Base-by-base conservation (phyloP, 2,888 invertebrate genomes). In the Marasmarcha lunaedactyla region DNA sequence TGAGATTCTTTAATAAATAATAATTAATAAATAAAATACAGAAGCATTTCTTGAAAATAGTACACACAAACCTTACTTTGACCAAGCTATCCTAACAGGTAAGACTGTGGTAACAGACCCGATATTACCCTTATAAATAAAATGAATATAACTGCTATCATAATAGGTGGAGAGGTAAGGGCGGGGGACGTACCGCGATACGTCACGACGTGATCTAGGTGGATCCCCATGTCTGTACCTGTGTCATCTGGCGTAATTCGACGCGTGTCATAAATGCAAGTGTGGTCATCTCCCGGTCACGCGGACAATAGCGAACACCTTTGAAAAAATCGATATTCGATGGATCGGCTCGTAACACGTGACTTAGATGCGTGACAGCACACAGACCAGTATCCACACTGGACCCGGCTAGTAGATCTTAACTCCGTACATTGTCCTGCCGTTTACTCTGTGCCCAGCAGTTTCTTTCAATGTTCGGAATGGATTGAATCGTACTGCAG, bases 271-370 rank as follows among this genome's bases (percentile, higher is more conserved):
- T 30, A 30, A 30, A 30, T 30, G 30, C 12, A 30, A 30, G 3
- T 20, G 20, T 20, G 7, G 7, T 7, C 30, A 10, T 30, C 30
- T 7, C 6, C 4, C 10, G 30, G 30, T 4, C 30, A 30, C 2
- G 30, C 30, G 30, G 30, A 4, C 3, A 30, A 25, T 25, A 10
- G 10, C 26, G 26, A 25, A 25, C 26, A 7, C 10, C 26, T 10
- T 25, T 25, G 5, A 10, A 30, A 30, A 30, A 30, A 30, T 7
- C 30, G 4, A 30, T 4, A 3, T 10, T 30, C 30, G 30, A 10
- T 30, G 30, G 30, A 30, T 30, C 30, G 30, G 30, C 30, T 30
- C 30, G 30, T 30, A 30, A 30, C 30, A 30, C 30, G 6, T 30
- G 30, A 30, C 30, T 30, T 30, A 10, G 30, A 30, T 30, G 30